Percentiles rank a stretch among this genome's conserved stretches.
Evolutionary conservation across 2,888 invertebrate species (phyloP).

Genomic region (Perizoma flavofasciatum): DNA sequence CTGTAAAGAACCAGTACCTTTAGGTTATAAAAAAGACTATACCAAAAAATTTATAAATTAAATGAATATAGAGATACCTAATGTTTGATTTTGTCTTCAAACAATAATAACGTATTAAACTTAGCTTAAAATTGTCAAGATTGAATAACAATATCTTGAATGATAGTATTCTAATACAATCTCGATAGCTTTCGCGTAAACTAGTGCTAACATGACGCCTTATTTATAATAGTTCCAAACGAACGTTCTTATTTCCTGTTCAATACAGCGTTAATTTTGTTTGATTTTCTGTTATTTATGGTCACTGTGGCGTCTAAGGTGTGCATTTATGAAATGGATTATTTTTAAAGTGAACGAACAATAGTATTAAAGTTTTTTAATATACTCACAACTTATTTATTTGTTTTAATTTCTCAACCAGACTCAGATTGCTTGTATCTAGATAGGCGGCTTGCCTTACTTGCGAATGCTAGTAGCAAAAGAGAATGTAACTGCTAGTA

Average conservation of each 20-base stretch:
- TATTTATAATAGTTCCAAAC: slow-evolving; percentile 45
- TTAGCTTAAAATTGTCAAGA: slow-evolving; percentile 37
- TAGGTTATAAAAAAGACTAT: too few relatives aligned
- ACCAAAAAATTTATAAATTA: too few relatives aligned
- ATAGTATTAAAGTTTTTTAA: slow-evolving; percentile 74
- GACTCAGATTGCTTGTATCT: too few relatives aligned
- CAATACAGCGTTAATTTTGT: slow-evolving; percentile 33
- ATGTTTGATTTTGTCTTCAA: slow-evolving; percentile 37
- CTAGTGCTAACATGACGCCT: slow-evolving; percentile 59
- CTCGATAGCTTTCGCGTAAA: slow-evolving; percentile 53
- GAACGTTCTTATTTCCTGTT: slow-evolving; percentile 45
- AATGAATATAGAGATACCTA: too few relatives aligned
- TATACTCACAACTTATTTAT: slow-evolving; percentile 49
- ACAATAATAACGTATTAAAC: slow-evolving; percentile 41
- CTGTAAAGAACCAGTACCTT: too few relatives aligned
- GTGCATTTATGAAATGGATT: slow-evolving; percentile 59
- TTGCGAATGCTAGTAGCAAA: too few relatives aligned
- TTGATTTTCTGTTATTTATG: slow-evolving; percentile 49
- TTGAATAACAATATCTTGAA: slow-evolving; percentile 21
- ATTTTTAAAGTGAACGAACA: slow-evolving; percentile 66
- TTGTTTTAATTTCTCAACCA: slow-evolving; percentile 41
- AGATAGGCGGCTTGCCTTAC: too few relatives aligned
- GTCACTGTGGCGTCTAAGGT: slow-evolving; percentile 44
- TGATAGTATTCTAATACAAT: slow-evolving; percentile 27
- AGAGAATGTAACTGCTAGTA: too few relatives aligned